These are phyloP conservation scores for Ditula angustiorana DNA, from an alignment of 2,888 invertebrate species.

Conservation along the genomic window DNA sequence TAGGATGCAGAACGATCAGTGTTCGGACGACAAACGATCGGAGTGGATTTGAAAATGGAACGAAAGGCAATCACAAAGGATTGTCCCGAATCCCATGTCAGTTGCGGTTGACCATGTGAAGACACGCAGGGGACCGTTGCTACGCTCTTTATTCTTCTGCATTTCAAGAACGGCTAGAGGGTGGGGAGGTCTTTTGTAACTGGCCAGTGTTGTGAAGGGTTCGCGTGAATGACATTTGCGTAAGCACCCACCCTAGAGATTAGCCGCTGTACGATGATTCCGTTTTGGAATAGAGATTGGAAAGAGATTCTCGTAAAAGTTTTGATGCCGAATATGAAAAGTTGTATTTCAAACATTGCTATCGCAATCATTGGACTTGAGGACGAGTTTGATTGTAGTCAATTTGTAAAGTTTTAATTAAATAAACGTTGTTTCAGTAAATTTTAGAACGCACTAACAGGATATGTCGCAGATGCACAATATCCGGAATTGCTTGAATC, in stretches of 20 bases:
- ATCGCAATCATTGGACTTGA: neutral
- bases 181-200: slow-evolving; percentile 48
- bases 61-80: slow-evolving; percentile 67
- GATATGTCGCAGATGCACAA: neutral
- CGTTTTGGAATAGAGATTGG: slow-evolving; percentile 19
- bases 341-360: neutral
- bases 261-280: slow-evolving; percentile 53
- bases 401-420: too few relatives aligned
- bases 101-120: slow-evolving; percentile 51
- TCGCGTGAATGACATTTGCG: slow-evolving; percentile 76
- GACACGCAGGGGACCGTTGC: slow-evolving; percentile 46
- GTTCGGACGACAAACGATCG: slow-evolving; percentile 53
- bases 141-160: slow-evolving; percentile 45
- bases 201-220: slow-evolving; percentile 63
- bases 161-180: slow-evolving; percentile 42
- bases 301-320: slow-evolving; percentile 1
- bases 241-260: slow-evolving; percentile 74
- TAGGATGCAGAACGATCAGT: slow-evolving; percentile 50
- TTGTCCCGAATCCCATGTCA: slow-evolving; percentile 64
- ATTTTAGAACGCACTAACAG: too few relatives aligned
- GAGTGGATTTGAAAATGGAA: slow-evolving; percentile 65
- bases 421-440: neutral
- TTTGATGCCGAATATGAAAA: neutral
- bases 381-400: too few relatives aligned
- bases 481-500: neutral